These are phyloP conservation scores for Buathra laborator DNA, from an alignment of 2,888 invertebrate species.

Conservation along the genomic window DNA sequence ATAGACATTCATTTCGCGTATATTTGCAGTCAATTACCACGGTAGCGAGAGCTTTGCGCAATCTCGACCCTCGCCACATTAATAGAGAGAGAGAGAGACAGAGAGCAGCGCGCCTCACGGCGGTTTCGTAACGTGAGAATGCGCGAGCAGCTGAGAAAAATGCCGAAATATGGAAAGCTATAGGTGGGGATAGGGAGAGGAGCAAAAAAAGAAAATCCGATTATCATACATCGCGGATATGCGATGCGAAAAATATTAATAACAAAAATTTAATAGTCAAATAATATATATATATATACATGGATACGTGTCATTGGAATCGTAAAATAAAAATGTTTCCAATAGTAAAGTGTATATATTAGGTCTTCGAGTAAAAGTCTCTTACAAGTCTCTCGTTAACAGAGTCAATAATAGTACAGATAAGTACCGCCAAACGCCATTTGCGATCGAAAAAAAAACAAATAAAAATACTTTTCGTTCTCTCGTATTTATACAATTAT, in stretches of 20 bases:
- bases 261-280: background rate
- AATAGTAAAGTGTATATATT: conserved; percentile 45
- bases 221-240: no score
- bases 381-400: conserved; percentile 46
- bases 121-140: conserved; percentile 25
- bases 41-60: conserved; percentile 24
- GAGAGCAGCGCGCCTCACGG: background rate
- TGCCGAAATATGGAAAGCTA: background rate
- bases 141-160: background rate
- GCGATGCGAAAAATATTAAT: background rate
- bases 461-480: background rate
- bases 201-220: background rate
- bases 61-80: conserved; percentile 36
- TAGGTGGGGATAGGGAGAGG: background rate
- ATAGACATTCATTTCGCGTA: conserved; percentile 46
- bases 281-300: background rate
- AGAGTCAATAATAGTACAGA: background rate
- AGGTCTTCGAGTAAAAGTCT: conserved; percentile 56
- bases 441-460: background rate
- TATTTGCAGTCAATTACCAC: conserved; percentile 52
- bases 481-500: conserved; percentile 3
- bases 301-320: conserved; percentile 17
- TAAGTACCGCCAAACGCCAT: background rate
- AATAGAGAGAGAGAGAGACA: background rate
- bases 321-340: conserved; percentile 2